Percentiles rank a stretch among this genome's conserved stretches.
Evolutionary conservation across 2,113 vertebrate genomes (phyloP).

Genomic region (Mobula hypostoma): DNA sequence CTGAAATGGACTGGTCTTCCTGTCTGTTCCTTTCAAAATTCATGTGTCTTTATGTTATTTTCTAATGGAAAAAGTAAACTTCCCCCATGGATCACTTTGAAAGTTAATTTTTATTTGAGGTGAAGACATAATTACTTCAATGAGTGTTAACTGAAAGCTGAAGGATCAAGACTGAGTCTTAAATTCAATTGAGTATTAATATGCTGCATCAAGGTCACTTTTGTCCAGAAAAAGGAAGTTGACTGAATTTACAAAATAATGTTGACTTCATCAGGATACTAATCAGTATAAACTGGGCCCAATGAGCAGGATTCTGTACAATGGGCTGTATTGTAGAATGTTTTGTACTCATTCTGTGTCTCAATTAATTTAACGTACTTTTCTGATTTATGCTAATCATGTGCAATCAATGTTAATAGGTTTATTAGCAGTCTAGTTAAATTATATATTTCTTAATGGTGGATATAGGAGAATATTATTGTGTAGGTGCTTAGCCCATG

Average conservation of each 20-base stretch:
- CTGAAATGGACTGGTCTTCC: neutral
- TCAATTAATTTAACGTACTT: neutral
- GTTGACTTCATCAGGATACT: neutral
- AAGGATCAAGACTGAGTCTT: neutral
- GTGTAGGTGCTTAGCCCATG: conserved; percentile 26
- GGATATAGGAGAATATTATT: conserved; percentile 10
- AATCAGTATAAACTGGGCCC: neutral
- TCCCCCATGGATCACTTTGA: neutral
- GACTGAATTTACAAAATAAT: neutral
- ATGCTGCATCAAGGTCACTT: neutral
- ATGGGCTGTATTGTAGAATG: neutral
- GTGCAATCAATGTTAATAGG: conserved; percentile 33
- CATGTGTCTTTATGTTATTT: neutral
- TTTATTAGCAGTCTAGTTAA: conserved; percentile 23
- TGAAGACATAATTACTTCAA: neutral
- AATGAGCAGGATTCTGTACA: conserved; percentile 11
- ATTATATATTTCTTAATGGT: conserved; percentile 29
- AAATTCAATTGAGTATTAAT: conserved; percentile 13
- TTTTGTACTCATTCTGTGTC: conserved; percentile 14
- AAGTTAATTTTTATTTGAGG: neutral
- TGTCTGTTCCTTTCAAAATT: neutral
- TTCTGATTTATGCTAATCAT: conserved; percentile 22
- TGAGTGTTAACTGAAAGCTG: neutral
- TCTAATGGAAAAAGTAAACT: no score
- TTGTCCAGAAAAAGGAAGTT: neutral